Base-by-base conservation (phyloP, 2,113 vertebrate species). In the Plecotus auritus region DNA sequence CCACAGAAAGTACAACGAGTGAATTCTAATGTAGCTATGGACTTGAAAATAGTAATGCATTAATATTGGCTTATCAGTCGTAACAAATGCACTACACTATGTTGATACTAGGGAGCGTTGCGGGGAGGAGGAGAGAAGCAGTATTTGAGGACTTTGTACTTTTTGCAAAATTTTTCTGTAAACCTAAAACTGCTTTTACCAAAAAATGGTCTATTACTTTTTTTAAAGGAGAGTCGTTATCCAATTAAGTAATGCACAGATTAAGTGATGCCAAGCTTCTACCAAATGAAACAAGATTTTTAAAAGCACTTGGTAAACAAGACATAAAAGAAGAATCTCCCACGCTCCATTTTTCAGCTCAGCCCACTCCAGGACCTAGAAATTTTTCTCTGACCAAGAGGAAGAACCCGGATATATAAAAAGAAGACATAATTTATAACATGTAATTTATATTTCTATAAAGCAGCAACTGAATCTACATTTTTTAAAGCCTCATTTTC, bases 71-170 rank as follows among this genome's bases (percentile, higher is more conserved):
- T 67, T 67, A 74, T 35, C 35, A 12, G 1, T 54, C 49, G 4
- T 70, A 81, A 47, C 26, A 81, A 70, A 17, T 30, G 26, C 6
- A 37, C 8, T 30, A 8, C 14, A 37, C 22, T 40, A 2, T 54
- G 23, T 51, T 67, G 22, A 37, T 20, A 86, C 54, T 4, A 82
- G 28, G 35, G 4, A 18, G 23, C 73, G 17, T 16, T n/a, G 10
- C 3, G 47, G 11, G 2, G 10, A 17, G 40, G 17, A 17, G 32
- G 4, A n/a, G 20, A n/a, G 16, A 66, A 2, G 3, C 12, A 2
- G 4, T 61, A 45, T 37, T 30, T 35, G 17, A 49, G 26, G 59
- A 61, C 37, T 78, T 23, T 37, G n/a, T 37, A 54, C 28, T 69
- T 84, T 67, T 35, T 85, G 2, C 12, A 16, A 23, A 88, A 37